Evolutionary conservation across 2,113 vertebrate species (phyloP), one percentile per base, ranked within the genome.

Genomic region (Formicarius rufipectus): DNA sequence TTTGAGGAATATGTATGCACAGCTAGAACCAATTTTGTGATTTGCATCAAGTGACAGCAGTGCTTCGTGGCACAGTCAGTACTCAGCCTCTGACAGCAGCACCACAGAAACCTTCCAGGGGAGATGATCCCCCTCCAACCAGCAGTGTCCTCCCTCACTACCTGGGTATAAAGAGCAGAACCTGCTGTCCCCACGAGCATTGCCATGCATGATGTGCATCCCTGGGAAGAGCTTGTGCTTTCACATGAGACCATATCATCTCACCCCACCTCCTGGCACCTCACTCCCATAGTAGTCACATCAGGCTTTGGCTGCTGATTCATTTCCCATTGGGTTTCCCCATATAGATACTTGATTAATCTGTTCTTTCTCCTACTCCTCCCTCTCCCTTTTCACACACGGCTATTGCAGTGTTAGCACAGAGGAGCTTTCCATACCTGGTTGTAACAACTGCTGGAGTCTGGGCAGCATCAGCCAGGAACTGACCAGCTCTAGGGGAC

Each of bases 401-500:
- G 15, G 53, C 31, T 64, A 3, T 37, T 42, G 53, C 23, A 78
- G 12, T 1, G 2, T 33, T 19, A 80, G 42, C 1, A 3, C 12
- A 87, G 55, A 79, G 25, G 22, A 64, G 24, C 30, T 84, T 84
- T 72, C 53, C 77, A 17, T 97, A 98, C 97, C 97, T 97, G 82
- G 80, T 89, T 1, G 67, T 81, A 88, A 55, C 76, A 78, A 98
- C 72, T 58, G 10, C 17, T 72, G 90, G 87, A 35, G 35, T 94
- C 82, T 97, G 96, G 63, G 95, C 64, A 84, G 68, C 60, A 50
- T 97, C 93, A 56, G 7, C 23, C 25, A 97, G 83, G 75, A 82
- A 53, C 90, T 97, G 96, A n/a, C 50, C 95, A 5, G n/a, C n/a
- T 95, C 60, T 96, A 66, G 96, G 96, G 31, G 52, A 96, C 30